phyloP scores from a whole-genome alignment of 2,113 vertebrate genomes.

The Panthera tigris region DNA sequence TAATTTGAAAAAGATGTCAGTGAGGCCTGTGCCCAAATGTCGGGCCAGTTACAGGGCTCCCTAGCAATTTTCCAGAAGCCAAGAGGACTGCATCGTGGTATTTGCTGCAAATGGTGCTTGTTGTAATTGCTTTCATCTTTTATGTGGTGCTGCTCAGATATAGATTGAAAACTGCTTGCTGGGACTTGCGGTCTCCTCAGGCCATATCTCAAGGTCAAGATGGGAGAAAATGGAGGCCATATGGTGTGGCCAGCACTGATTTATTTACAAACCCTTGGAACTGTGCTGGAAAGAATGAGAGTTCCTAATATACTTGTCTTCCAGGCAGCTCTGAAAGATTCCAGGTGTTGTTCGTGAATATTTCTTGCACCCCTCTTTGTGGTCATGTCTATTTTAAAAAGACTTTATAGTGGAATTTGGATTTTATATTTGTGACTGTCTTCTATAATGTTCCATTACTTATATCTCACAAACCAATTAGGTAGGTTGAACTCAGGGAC shows the following conservation, averaged over 20 bases:
- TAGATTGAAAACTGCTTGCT: conserved; percentile 50
- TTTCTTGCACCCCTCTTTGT: conserved; percentile 57
- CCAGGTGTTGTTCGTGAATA: conserved; percentile 62
- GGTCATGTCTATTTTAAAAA: background rate
- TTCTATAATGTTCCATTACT: background rate
- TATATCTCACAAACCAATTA: background rate
- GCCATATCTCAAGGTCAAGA: conserved; percentile 66
- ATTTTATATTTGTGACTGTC: background rate
- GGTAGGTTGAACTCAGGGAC: background rate
- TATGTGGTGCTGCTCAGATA: background rate
- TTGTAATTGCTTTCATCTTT: conserved; percentile 71
- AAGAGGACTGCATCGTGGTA: conserved; percentile 12
- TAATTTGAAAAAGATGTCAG: conserved; percentile 44
- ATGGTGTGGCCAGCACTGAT: background rate
- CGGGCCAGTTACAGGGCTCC: conserved; percentile 31
- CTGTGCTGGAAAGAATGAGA: background rate
- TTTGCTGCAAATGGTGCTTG: conserved; percentile 47
- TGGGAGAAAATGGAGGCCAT: conserved; percentile 63
- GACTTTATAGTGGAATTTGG: background rate
- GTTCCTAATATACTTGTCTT: conserved; percentile 1
- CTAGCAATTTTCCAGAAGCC: conserved; percentile 65
- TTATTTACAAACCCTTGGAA: background rate
- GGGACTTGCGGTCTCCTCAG: conserved; percentile 59
- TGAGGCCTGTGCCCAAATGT: background rate
- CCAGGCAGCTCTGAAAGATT: background rate